phyloP scores from a whole-genome alignment of 2,888 invertebrate genomes.

The Thalpophila matura region DNA sequence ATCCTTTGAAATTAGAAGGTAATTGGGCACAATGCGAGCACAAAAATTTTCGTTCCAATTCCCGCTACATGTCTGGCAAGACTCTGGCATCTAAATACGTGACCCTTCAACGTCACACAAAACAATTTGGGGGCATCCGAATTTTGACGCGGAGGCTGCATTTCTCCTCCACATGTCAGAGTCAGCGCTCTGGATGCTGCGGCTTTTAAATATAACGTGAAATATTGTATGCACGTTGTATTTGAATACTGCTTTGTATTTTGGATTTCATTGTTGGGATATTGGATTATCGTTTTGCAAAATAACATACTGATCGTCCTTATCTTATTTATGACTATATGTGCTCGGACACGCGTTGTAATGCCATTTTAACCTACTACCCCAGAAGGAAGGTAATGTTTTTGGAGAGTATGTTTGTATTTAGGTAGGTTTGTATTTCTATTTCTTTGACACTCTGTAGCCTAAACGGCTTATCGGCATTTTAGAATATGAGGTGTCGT shows the following conservation, averaged over 20 bases:
- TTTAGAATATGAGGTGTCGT: no score
- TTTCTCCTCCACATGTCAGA: conserved; percentile 45
- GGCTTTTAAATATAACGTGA: conserved; percentile 35
- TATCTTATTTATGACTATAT: no score
- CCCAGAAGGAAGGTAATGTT: no score
- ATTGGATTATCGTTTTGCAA: neutral
- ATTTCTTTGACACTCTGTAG: no score
- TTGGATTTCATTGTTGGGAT: conserved; percentile 9
- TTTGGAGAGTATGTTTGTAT: no score
- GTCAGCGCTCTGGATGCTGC: conserved; percentile 30
- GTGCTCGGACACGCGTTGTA: no score
- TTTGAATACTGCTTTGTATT: conserved; percentile 28
- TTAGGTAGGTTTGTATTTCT: no score
- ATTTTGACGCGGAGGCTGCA: conserved; percentile 49
- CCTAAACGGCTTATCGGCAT: no score
- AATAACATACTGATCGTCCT: no score
- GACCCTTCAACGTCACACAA: conserved; percentile 65
- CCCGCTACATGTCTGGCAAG: conserved; percentile 52
- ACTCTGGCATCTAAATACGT: conserved; percentile 56
- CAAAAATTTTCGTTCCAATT: conserved; percentile 53
- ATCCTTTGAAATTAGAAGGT: conserved; percentile 46
- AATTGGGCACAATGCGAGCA: conserved; percentile 48
- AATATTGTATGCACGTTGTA: conserved; percentile 28
- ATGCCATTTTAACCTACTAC: no score
- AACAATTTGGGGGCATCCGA: conserved; percentile 59